Percentiles rank a stretch among this genome's conserved stretches.
Evolutionary conservation across 2,888 invertebrate species (phyloP).

Genomic region (Dolichopus griseipennis): DNA sequence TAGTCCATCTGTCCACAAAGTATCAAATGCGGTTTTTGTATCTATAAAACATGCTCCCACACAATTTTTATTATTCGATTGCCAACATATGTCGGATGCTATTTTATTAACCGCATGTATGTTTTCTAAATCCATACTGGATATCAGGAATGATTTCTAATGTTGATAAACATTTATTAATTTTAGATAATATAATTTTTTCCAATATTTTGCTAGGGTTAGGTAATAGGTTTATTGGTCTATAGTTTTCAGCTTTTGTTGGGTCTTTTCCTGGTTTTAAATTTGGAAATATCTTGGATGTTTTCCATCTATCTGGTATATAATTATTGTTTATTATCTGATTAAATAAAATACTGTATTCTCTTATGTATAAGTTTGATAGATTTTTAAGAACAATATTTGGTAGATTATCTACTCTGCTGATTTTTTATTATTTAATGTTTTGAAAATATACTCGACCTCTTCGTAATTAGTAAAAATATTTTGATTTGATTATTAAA

Average conservation of each 20-base stretch:
- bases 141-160: too few species aligned
- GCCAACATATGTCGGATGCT: conserved; percentile 2
- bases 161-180: too few species aligned
- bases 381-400: not conserved
- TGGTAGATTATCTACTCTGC: not conserved
- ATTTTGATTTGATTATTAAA: too few species aligned
- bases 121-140: too few species aligned
- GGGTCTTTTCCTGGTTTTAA: not conserved
- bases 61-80: not conserved
- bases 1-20: too few species aligned
- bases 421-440: not conserved
- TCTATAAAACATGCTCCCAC: not conserved
- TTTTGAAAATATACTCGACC: not conserved
- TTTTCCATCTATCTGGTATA: not conserved
- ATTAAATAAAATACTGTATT: too few species aligned
- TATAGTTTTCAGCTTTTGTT: not conserved
- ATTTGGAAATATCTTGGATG: not conserved
- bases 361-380: not conserved
- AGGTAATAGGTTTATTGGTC: not conserved
- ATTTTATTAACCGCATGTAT: too few species aligned
- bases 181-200: too few species aligned
- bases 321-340: not conserved
- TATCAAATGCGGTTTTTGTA: not conserved
- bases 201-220: conserved; percentile 5
- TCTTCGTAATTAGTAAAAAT: too few species aligned